Base-by-base conservation (phyloP, 2,888 invertebrate species). In the Hirtodrosophila cameraria region DNA sequence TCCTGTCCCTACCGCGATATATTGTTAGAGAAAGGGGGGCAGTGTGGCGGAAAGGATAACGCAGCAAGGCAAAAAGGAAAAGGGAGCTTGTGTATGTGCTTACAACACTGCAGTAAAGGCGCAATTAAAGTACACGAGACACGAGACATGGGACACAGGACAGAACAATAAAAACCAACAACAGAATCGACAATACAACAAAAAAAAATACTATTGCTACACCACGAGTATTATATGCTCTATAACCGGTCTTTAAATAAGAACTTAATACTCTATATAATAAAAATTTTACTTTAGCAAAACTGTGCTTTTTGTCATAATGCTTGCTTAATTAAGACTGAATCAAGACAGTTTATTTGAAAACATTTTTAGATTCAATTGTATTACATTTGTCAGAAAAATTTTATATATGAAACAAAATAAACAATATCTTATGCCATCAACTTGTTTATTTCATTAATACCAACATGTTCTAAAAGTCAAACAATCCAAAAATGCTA, bases 41-140 rank as follows among this genome's bases (percentile, higher is more conserved):
- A 53, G 12, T 11, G 18, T 16, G 16, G 23, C 11, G 12, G 20
- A 11, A 8, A 4, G 8, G n/a, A n/a, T n/a, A 12, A 1, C 8
- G 5, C 7, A 8, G 12, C n/a, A 20, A 5, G 11, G 16, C 9
- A 13, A n/a, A 2, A 13, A 16, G 36, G 38, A 16, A 58, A 18
- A 38, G 31, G 52, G 53, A 38, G 45, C 23, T 23, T 55, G 49
- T 61, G 38, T 69, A 50, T 73, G 50, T 61, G 69, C 41, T 42
- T 49, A 65, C 62, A 81, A 52, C 55, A 70, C 72, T 59, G 74
- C 77, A 66, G 63, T 50, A 66, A 69, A 64, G 86, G 58, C 69
- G 62, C 84, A 86, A 80, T 80, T 86, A 80, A 80, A 83, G 69
- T 60, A 86, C 86, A 83, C 69, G 53, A 80, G 76, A 77, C 86